Conservation (phyloP, 2,888 invertebrate species). For the Morinoia aosen region DNA sequence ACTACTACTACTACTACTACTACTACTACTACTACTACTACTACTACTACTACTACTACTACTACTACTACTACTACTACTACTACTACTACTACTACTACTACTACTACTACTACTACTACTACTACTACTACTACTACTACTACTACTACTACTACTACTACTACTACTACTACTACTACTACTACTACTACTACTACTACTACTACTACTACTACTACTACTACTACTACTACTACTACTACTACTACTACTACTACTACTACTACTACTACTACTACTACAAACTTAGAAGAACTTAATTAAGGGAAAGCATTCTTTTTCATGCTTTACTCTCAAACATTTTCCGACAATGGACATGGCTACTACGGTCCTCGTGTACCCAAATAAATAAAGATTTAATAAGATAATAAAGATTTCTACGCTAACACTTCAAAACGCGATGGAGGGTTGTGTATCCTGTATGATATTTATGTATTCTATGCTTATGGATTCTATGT, state of each 20-base stretch:
- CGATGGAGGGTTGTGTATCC: too few relatives aligned
- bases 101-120: constrained; percentile 25
- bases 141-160: constrained; percentile 39
- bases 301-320: too few relatives aligned
- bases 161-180: neutral
- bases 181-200: constrained; percentile 44
- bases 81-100: constrained; percentile 25
- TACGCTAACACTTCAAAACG: too few relatives aligned
- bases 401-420: too few relatives aligned
- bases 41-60: constrained; percentile 19
- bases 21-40: constrained; percentile 16
- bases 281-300: too few relatives aligned
- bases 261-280: constrained; percentile 28
- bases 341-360: too few relatives aligned
- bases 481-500: too few relatives aligned
- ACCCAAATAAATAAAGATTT: too few relatives aligned
- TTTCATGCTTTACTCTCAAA: too few relatives aligned
- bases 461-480: too few relatives aligned
- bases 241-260: constrained; percentile 14
- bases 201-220: neutral
- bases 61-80: constrained; percentile 6
- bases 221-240: constrained; percentile 7
- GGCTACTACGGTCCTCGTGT: too few relatives aligned
- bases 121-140: neutral
- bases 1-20: constrained; percentile 15